Evolutionary conservation across 2,113 vertebrate genomes (phyloP), one percentile per base, ranked within the genome.

Genomic region (Struthidea cinerea): DNA sequence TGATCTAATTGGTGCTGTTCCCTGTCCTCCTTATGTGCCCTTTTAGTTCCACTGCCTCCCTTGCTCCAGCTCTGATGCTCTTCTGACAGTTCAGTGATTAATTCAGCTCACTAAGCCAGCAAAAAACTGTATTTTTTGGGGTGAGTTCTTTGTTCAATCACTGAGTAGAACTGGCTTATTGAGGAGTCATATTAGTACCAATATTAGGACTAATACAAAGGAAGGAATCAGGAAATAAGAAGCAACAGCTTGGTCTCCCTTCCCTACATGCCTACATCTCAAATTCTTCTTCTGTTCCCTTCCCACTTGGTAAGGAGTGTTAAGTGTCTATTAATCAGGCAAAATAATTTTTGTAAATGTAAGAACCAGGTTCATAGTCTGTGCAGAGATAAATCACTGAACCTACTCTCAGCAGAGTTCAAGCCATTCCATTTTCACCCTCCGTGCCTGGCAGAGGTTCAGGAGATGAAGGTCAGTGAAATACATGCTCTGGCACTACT

Each of bases 391-490:
- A 81, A 86, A 61, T 73, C 88, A 56, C 50, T 10, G 2, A 96
- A 76, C 19, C 39, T 63, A 33, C 35, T 88, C n/a, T 50, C 37
- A 44, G 64, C 71, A 61, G 80, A 86, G 76, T 88, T 92, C 46
- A 79, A 86, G 39, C 79, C 21, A 63, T 80, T 93, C 88, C 28
- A 27, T 70, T 94, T 94, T 84, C 61, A 49, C 61, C 61, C 68
- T 77, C 42, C 1, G 20, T 69, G 46, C 63, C 79, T 93, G 90
- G 86, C 86, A 94, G 55, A 80, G 63, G 33, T 90, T 94, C 85
- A 92, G 68, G 71, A 90, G 76, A 70, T 94, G 91, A 94, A 93
- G 90, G 94, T 92, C 89, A 80, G 63, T 85, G 81, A 79, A 81
- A 56, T 69, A 50, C 26, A 69, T 73, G 53, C 88, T 85, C 28